Conservation (phyloP, 2,888 invertebrate species). For the Thumatha senex region DNA sequence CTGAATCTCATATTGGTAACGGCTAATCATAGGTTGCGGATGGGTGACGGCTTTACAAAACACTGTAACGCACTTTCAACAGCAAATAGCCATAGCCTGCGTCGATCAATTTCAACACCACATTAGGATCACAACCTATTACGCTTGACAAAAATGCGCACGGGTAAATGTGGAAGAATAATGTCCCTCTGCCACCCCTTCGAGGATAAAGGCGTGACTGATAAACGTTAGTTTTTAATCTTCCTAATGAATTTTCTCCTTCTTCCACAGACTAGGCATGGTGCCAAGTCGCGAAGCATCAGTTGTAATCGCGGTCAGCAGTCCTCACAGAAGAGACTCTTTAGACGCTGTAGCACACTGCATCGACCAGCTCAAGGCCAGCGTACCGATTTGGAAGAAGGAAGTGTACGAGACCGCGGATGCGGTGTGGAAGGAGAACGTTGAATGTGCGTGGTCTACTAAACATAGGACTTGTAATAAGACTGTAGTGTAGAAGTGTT, state of each 20-base stretch:
- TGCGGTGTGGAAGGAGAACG: conserved; percentile 91
- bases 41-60: too few species aligned
- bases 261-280: conserved; percentile 85
- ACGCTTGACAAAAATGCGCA: too few species aligned
- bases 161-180: too few species aligned
- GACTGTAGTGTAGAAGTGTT: conserved; percentile 38
- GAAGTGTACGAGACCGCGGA: conserved; percentile 89
- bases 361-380: conserved; percentile 92
- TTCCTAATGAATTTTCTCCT: background rate
- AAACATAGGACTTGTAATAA: conserved; percentile 53
- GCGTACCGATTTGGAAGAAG: conserved; percentile 98
- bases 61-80: too few species aligned
- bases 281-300: conserved; percentile 95
- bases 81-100: too few species aligned
- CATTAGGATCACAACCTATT: too few species aligned
- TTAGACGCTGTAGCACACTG: conserved; percentile 92
- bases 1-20: too few species aligned
- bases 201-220: too few species aligned
- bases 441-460: conserved; percentile 91
- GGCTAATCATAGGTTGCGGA: too few species aligned
- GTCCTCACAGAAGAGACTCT: conserved; percentile 93
- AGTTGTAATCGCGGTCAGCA: conserved; percentile 94
- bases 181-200: too few species aligned
- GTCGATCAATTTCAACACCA: too few species aligned
- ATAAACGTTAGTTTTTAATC: too few species aligned